These are phyloP conservation scores for Oreochromis tanganicae DNA, from an alignment of 2,113 vertebrate species.

Conservation along the genomic window DNA sequence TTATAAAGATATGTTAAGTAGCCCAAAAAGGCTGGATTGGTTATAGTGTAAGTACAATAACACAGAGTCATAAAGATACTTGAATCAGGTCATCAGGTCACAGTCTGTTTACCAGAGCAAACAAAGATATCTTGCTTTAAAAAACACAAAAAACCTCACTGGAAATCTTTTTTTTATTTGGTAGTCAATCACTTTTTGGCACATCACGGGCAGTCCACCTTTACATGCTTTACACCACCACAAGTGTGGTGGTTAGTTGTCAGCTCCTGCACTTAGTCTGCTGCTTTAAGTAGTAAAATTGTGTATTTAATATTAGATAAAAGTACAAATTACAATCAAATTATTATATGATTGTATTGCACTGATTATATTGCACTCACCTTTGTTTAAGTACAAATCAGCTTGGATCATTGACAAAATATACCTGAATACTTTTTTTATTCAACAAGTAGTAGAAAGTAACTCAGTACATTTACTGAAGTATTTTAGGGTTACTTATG, in stretches of 20 bases:
- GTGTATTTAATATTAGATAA: neutral
- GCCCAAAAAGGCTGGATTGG: neutral
- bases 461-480: neutral
- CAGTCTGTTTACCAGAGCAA: neutral
- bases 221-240: neutral
- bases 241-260: neutral
- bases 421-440: neutral
- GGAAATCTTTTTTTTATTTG: neutral
- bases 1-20: neutral
- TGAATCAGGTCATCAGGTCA: neutral
- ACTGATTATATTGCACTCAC: neutral
- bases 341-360: neutral
- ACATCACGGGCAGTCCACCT: neutral
- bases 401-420: neutral
- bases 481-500: neutral
- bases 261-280: neutral
- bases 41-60: neutral
- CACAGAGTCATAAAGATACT: neutral
- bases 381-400: neutral
- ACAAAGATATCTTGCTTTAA: neutral
- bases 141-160: neutral
- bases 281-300: neutral
- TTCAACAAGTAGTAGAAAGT: neutral
- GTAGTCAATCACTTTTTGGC: neutral
- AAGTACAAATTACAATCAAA: neutral